These are phyloP conservation scores for Sminthurides aquaticus DNA, from an alignment of 2,888 invertebrate genomes.

Conservation along the genomic window DNA sequence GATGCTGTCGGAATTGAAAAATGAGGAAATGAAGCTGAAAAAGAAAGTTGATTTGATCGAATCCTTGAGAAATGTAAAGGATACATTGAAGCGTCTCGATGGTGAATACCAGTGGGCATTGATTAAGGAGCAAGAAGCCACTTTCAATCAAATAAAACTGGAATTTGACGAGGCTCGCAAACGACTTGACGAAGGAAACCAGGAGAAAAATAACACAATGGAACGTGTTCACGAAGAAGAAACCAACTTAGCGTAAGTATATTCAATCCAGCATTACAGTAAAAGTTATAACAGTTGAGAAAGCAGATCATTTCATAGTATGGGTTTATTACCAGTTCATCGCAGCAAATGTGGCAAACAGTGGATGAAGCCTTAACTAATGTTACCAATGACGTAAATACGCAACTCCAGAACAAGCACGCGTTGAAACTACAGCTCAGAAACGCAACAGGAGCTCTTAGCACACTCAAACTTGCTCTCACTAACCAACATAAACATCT, in stretches of 20 bases:
- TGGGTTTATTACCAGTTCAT: no score
- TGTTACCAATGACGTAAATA: not conserved
- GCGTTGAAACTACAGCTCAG: not conserved
- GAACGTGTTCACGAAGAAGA: slow-evolving; percentile 5
- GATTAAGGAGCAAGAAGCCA: slow-evolving; percentile 8
- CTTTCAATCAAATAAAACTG: not conserved
- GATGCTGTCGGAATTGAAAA: not conserved
- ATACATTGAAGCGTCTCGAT: not conserved
- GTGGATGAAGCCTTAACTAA: not conserved
- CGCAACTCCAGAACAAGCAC: not conserved
- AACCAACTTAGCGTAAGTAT: not conserved
- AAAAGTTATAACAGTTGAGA: no score
- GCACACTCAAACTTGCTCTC: not conserved
- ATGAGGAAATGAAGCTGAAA: not conserved
- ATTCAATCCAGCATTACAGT: no score
- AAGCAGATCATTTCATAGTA: no score
- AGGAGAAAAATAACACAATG: slow-evolving; percentile 4
- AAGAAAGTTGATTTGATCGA: slow-evolving; percentile 6
- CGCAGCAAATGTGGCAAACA: not conserved
- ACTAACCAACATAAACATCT: not conserved
- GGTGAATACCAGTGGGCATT: slow-evolving; percentile 19
- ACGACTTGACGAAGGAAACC: not conserved
- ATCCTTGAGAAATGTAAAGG: not conserved
- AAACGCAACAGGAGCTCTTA: not conserved
- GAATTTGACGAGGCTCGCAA: slow-evolving; percentile 4